phyloP scores from a whole-genome alignment of 2,113 vertebrate genomes.

The Aegithalos caudatus region DNA sequence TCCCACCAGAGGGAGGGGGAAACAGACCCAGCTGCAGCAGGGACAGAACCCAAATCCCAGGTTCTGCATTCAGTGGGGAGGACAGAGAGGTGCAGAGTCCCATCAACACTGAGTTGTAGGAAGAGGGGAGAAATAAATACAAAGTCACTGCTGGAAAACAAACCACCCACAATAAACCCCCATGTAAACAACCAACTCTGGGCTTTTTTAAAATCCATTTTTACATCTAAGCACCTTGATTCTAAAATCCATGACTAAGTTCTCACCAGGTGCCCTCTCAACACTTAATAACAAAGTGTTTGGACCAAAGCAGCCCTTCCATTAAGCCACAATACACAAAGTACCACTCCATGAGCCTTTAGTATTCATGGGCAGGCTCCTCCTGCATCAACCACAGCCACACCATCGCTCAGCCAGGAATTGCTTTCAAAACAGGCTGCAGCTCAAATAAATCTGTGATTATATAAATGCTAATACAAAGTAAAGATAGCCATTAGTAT shows the following conservation, averaged over 20 bases:
- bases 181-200: background rate
- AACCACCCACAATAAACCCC: background rate
- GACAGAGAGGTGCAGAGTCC: fast-evolving
- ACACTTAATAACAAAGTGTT: background rate
- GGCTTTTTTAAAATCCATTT: background rate
- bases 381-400: background rate
- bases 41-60: background rate
- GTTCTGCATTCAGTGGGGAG: fast-evolving
- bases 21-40: background rate
- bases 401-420: background rate
- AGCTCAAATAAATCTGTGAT: background rate
- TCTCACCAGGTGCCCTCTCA: fast-evolving
- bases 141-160: background rate
- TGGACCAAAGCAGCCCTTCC: background rate
- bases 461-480: background rate
- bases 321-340: background rate
- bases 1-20: background rate
- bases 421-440: background rate
- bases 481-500: background rate
- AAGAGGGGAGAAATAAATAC: background rate
- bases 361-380: background rate
- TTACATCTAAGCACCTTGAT: background rate
- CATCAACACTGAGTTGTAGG: background rate
- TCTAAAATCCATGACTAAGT: background rate
- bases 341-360: background rate